Conservation (phyloP, 1,140 invertebrate species). For the Aphelinus certus region DNA sequence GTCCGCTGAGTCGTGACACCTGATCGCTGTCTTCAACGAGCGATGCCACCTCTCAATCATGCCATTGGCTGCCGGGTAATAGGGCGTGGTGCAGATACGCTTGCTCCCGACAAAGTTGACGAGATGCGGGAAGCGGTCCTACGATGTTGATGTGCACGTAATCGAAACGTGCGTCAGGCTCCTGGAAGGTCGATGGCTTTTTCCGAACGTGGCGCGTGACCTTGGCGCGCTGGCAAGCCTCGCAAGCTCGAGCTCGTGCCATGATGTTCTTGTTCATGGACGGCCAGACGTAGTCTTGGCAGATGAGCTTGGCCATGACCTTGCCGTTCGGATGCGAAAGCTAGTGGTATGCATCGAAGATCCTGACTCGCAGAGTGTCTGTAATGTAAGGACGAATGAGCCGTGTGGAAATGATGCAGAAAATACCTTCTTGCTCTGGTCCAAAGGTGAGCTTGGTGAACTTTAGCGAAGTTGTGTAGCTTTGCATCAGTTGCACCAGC, state of each 20-base stretch:
- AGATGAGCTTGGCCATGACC: conserved; percentile 10
- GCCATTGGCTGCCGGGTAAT: no score
- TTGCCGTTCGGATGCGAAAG: conserved; percentile 25
- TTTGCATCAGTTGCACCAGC: conserved; percentile 47
- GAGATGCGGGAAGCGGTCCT: no score
- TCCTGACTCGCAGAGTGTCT: background rate
- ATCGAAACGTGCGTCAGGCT: no score
- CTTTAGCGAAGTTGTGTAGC: conserved; percentile 51
- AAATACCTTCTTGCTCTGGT: no score
- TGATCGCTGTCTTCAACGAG: no score
- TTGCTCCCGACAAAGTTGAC: no score
- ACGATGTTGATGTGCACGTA: no score
- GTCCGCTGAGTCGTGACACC: no score
- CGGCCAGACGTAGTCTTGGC: conserved; percentile 40
- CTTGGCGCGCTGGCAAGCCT: conserved; percentile 44
- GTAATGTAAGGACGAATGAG: conserved; percentile 30
- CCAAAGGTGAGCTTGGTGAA: no score
- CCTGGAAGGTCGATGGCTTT: no score
- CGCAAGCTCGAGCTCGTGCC: conserved; percentile 39
- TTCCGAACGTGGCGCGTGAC: conserved; percentile 3
- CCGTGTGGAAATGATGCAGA: background rate
- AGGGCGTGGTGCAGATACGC: no score
- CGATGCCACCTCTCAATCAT: no score
- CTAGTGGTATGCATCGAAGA: conserved; percentile 26
- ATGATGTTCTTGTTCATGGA: conserved; percentile 32